Conservation (phyloP, 2,888 invertebrate species). For the Muschampia plurimacula region DNA sequence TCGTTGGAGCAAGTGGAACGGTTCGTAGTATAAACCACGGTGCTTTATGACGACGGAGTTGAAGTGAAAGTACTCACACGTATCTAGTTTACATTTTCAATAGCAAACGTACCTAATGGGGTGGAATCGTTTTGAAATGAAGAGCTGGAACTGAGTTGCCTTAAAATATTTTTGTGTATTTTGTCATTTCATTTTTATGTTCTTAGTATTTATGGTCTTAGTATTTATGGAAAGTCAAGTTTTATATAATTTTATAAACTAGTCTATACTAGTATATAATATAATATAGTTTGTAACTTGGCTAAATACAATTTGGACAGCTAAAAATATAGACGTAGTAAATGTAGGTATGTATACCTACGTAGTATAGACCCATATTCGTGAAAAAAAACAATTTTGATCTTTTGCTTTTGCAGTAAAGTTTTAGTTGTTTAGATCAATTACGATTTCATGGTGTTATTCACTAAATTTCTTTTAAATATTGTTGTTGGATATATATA, state of each 20-base stretch:
- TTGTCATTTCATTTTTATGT: background rate
- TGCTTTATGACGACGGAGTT: conserved; percentile 22
- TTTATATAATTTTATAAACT: background rate
- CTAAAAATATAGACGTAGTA: too few relatives aligned
- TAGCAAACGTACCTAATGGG: conserved; percentile 24
- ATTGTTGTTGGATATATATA: too few relatives aligned
- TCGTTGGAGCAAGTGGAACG: conserved; percentile 30
- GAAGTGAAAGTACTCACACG: background rate
- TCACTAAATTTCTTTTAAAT: too few relatives aligned
- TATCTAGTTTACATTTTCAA: conserved; percentile 27
- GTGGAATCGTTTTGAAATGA: conserved; percentile 26
- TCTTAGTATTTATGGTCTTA: background rate
- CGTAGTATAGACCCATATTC: too few relatives aligned
- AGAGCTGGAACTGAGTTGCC: conserved; percentile 11
- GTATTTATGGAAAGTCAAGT: background rate
- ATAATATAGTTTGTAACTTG: too few relatives aligned
- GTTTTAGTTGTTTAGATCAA: too few relatives aligned
- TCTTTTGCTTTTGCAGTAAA: too few relatives aligned
- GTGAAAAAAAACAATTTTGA: too few relatives aligned
- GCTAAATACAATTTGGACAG: too few relatives aligned
- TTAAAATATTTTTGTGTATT: conserved; percentile 18
- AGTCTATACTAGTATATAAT: too few relatives aligned
- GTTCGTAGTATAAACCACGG: conserved; percentile 13
- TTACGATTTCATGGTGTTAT: too few relatives aligned
- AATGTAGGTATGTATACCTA: too few relatives aligned